phyloP scores from a whole-genome alignment of 2,113 vertebrate species.

The Boulengeromyrus knoepffleri region DNA sequence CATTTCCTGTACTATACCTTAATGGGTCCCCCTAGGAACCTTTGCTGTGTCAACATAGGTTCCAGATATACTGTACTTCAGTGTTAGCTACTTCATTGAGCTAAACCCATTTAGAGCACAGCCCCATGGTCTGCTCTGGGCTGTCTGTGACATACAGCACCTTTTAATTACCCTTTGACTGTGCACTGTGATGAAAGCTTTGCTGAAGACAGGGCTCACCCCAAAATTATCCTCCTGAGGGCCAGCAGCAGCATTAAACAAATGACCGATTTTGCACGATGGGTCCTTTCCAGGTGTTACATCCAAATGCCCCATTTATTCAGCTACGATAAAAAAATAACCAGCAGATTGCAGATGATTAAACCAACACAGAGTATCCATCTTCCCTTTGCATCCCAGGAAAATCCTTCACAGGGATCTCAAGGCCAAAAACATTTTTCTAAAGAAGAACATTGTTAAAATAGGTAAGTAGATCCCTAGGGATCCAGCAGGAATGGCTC shows the following conservation, averaged over 20 bases:
- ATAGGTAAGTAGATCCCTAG: slow-evolving; percentile 63
- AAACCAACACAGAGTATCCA: background rate
- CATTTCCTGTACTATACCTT: background rate
- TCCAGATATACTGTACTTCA: background rate
- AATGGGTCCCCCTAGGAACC: background rate
- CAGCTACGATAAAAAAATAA: background rate
- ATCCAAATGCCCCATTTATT: background rate
- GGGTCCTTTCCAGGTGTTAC: background rate
- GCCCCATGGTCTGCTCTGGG: background rate
- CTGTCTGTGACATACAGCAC: background rate
- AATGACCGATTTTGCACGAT: background rate
- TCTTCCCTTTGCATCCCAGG: slow-evolving; percentile 49
- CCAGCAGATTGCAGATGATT: background rate
- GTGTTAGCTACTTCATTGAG: background rate
- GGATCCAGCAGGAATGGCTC: slow-evolving; percentile 1
- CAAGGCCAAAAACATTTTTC: slow-evolving; percentile 81
- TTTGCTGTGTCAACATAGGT: background rate
- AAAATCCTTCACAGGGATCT: slow-evolving; percentile 79
- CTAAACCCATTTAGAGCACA: background rate
- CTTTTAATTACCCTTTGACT: background rate
- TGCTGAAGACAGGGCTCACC: background rate
- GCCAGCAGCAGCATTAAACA: background rate
- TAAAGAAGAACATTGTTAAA: slow-evolving; percentile 77
- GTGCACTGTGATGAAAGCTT: background rate
- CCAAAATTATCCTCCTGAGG: background rate